Evolutionary conservation across 2,888 invertebrate species (phyloP).

Genomic region (Leucania comma): DNA sequence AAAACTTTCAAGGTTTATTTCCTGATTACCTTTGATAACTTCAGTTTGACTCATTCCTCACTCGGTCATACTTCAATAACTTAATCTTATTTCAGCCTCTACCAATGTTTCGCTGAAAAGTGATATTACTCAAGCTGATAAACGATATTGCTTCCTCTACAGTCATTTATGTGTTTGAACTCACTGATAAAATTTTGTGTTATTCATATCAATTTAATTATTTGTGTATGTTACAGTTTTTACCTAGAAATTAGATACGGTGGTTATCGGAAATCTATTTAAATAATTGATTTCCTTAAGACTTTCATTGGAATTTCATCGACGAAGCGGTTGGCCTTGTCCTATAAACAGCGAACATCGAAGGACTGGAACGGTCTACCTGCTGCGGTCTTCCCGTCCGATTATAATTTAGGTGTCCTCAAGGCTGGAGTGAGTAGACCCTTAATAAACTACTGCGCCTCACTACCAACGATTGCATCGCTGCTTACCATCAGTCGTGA

Average conservation of each 20-base stretch:
- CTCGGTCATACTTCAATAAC: constrained; percentile 35
- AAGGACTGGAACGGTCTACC: too few relatives aligned
- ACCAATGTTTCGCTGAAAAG: constrained; percentile 13
- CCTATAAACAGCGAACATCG: too few relatives aligned
- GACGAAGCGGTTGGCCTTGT: too few relatives aligned
- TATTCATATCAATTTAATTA: constrained; percentile 12
- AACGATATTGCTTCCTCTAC: constrained; percentile 20
- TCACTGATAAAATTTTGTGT: not conserved
- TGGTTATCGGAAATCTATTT: constrained; percentile 5
- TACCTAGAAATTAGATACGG: constrained; percentile 26
- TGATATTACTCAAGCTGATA: constrained; percentile 39
- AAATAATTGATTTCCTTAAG: not conserved
- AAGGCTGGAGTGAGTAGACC: too few relatives aligned
- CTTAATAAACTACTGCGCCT: too few relatives aligned
- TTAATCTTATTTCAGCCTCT: constrained; percentile 45
- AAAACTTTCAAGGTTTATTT: constrained; percentile 48
- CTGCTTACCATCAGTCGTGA: too few relatives aligned
- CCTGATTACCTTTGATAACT: constrained; percentile 19
- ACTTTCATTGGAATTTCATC: not conserved
- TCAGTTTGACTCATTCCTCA: constrained; percentile 52
- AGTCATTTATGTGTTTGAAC: constrained; percentile 13
- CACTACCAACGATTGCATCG: too few relatives aligned
- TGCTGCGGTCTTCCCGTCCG: too few relatives aligned
- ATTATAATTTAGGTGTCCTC: too few relatives aligned
- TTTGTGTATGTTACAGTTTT: not conserved